phyloP scores from a whole-genome alignment of 2,797 vertebrate genomes.

The Eidolon dupreanum region DNA sequence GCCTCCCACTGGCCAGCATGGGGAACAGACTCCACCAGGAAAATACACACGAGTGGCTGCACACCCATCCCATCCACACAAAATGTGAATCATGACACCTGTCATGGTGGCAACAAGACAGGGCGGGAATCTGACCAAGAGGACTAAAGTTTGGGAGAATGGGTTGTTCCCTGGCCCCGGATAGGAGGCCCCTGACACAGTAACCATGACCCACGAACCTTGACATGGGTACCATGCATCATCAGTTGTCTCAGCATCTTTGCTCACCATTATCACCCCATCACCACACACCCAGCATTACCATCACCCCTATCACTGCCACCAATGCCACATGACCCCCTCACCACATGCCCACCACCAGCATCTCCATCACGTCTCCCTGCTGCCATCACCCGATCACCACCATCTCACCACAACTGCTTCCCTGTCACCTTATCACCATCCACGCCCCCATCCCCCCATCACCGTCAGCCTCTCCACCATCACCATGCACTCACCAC shows the following conservation, averaged over 20 bases:
- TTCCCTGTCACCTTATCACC: not conserved
- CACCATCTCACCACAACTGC: not conserved
- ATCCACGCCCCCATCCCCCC: not conserved
- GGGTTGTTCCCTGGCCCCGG: not conserved
- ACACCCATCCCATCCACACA: not conserved
- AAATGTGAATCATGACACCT: not conserved
- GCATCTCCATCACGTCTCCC: too few relatives aligned
- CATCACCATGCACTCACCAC: not conserved
- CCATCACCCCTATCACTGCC: not conserved
- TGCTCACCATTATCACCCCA: not conserved
- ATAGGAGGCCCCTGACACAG: not conserved
- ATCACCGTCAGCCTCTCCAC: not conserved
- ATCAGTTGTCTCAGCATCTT: not conserved
- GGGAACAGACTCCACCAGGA: not conserved
- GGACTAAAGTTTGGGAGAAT: too few relatives aligned
- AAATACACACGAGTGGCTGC: not conserved
- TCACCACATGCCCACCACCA: not conserved
- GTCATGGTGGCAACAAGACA: not conserved
- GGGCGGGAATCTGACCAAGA: not conserved
- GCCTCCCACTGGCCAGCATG: not conserved
- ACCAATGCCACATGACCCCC: not conserved
- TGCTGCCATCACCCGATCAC: not conserved
- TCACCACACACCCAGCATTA: not conserved
- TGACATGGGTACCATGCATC: fast-evolving
- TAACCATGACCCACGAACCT: not conserved